These are phyloP conservation scores for Odontocerum albicorne DNA, from an alignment of 2,888 invertebrate species.

Conservation along the genomic window DNA sequence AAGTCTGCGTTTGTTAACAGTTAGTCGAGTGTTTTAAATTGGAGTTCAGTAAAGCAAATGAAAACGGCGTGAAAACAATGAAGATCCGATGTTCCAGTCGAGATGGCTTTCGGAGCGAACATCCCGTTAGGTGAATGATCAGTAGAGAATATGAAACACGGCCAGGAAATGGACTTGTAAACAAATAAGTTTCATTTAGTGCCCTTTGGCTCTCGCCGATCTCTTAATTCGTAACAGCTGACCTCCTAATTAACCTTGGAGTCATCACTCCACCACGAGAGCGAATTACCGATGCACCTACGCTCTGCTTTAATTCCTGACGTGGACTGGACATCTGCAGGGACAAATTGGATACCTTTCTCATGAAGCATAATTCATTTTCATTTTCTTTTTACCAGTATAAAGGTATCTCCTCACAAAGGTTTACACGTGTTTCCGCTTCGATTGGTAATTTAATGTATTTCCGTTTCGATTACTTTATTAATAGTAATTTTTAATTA, in stretches of 20 bases:
- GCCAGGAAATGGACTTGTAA: not conserved
- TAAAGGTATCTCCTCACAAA: too few species aligned
- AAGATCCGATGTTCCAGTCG: constrained; percentile 27
- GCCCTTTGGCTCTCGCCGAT: constrained; percentile 28
- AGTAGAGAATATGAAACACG: constrained; percentile 1
- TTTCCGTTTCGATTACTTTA: too few species aligned
- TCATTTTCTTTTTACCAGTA: too few species aligned
- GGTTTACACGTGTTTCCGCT: too few species aligned
- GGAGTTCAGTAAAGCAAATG: too few species aligned
- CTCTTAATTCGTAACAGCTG: constrained; percentile 31
- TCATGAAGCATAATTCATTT: too few species aligned
- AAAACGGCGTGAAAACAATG: constrained; percentile 24
- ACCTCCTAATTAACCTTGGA: constrained; percentile 36
- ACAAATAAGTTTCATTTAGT: constrained; percentile 7
- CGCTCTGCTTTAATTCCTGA: constrained; percentile 19
- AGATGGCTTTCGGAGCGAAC: constrained; percentile 24
- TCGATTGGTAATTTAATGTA: too few species aligned
- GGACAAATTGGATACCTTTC: not conserved
- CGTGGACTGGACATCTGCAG: not conserved
- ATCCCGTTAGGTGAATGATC: constrained; percentile 20
- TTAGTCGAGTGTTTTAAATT: too few species aligned
- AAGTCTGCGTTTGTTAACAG: too few species aligned
- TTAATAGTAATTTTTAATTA: too few species aligned
- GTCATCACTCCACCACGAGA: constrained; percentile 11
- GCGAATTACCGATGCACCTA: constrained; percentile 32